Conservation (phyloP, 2,113 vertebrate genomes). For the Cnemophilus loriae region DNA sequence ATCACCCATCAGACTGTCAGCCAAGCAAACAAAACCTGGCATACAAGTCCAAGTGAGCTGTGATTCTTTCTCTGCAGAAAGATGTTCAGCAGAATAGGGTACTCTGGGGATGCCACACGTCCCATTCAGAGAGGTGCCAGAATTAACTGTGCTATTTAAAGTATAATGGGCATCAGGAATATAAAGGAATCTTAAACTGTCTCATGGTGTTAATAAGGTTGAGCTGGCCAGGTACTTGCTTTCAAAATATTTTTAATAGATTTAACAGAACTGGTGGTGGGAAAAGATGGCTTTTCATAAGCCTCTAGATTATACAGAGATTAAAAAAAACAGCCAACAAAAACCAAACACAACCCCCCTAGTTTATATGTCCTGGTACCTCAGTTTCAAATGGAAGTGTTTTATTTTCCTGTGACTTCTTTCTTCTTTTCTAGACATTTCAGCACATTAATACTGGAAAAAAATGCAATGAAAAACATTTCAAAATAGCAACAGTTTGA, state of each 20-base stretch:
- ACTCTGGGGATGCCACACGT: fast-evolving
- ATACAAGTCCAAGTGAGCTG: background rate
- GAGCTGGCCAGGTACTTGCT: background rate
- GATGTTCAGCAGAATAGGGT: background rate
- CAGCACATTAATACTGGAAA: background rate
- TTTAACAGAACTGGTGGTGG: background rate
- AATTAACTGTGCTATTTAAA: background rate
- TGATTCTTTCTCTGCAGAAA: background rate
- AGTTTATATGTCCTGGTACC: background rate
- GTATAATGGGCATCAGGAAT: background rate
- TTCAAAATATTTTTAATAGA: background rate
- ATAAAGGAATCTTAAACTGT: background rate
- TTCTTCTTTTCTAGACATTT: background rate
- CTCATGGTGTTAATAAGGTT: background rate
- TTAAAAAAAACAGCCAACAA: background rate
- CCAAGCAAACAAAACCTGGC: background rate
- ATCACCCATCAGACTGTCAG: background rate
- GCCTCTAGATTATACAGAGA: background rate
- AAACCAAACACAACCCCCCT: fast-evolving
- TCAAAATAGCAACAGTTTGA: background rate
- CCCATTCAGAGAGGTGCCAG: background rate
- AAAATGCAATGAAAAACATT: background rate
- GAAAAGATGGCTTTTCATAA: background rate
- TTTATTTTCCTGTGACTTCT: background rate
- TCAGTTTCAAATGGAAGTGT: background rate